Percentiles rank a stretch among this genome's conserved stretches.
Conservation (phyloP, 2,888 invertebrate genomes). For the Tachystola acroxantha region DNA sequence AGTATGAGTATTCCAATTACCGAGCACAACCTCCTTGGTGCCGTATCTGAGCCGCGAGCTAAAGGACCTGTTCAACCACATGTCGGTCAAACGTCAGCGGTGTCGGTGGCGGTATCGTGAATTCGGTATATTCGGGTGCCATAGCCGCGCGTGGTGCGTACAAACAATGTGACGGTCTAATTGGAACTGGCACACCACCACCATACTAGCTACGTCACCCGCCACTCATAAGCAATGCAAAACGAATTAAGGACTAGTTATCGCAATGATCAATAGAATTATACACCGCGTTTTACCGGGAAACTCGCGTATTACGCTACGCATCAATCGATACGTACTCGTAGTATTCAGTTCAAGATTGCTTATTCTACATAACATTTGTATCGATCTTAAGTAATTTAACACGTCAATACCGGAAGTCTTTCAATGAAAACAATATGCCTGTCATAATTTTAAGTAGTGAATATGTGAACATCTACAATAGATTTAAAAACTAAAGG, state of each 20-base stretch:
- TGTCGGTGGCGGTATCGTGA: no score
- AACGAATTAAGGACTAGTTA: slow-evolving; percentile 27
- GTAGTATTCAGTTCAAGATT: no score
- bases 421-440: no score
- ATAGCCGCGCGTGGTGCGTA: slow-evolving; percentile 35
- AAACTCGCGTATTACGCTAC: no score
- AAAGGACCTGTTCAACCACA: slow-evolving; percentile 64
- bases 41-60: slow-evolving; percentile 80
- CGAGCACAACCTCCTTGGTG: slow-evolving; percentile 84
- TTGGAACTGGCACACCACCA: slow-evolving; percentile 43
- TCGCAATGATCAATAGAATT: slow-evolving; percentile 11
- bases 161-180: slow-evolving; percentile 46
- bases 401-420: no score
- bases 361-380: no score
- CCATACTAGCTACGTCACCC: slow-evolving; percentile 22
- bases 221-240: slow-evolving; percentile 28
- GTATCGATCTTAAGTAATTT: no score
- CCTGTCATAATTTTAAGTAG: no score
- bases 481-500: no score
- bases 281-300: no score
- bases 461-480: no score
- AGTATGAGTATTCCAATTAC: slow-evolving; percentile 50
- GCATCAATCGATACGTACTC: no score
- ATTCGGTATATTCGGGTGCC: slow-evolving; percentile 26
- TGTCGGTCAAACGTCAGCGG: slow-evolving; percentile 25